Conservation (phyloP, 2,888 invertebrate species). For the Mesorhabditis spiculigera region DNA sequence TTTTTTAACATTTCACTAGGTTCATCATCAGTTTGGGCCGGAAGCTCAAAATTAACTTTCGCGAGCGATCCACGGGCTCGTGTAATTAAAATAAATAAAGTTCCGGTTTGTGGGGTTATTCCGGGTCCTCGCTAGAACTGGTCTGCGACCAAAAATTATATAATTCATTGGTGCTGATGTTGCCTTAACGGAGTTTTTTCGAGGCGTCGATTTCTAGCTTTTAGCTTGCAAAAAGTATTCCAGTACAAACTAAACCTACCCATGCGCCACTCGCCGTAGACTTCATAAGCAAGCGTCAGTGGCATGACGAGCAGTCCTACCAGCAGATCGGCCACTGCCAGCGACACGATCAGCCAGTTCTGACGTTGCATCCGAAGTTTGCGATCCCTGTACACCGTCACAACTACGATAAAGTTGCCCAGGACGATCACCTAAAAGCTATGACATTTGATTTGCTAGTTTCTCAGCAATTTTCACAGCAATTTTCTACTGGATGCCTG, state of each 20-base stretch:
- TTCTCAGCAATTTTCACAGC: background rate
- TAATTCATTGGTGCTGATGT: too few relatives aligned
- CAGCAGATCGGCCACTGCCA: slow-evolving; percentile 59
- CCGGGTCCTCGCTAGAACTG: too few relatives aligned
- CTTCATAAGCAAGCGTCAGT: slow-evolving; percentile 62
- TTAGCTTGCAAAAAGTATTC: too few relatives aligned
- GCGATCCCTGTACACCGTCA: slow-evolving; percentile 54
- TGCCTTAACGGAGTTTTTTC: too few relatives aligned
- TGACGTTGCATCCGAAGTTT: slow-evolving; percentile 60
- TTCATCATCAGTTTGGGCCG: too few relatives aligned
- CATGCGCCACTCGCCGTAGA: slow-evolving; percentile 63
- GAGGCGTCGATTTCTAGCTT: too few relatives aligned
- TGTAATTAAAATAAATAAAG: too few relatives aligned
- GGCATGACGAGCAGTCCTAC: slow-evolving; percentile 63
- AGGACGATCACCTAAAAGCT: slow-evolving; percentile 51
- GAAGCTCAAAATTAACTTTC: too few relatives aligned
- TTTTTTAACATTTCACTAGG: too few relatives aligned
- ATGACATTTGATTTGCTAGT: background rate
- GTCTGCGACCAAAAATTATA: too few relatives aligned
- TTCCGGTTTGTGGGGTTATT: too few relatives aligned
- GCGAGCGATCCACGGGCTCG: too few relatives aligned
- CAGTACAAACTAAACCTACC: slow-evolving; percentile 43
- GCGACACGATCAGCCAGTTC: slow-evolving; percentile 63
- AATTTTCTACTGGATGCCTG: background rate
- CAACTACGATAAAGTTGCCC: slow-evolving; percentile 55